Evolutionary conservation across 2,797 vertebrate species (phyloP).

Genomic region (Pangasius mekongensis): DNA sequence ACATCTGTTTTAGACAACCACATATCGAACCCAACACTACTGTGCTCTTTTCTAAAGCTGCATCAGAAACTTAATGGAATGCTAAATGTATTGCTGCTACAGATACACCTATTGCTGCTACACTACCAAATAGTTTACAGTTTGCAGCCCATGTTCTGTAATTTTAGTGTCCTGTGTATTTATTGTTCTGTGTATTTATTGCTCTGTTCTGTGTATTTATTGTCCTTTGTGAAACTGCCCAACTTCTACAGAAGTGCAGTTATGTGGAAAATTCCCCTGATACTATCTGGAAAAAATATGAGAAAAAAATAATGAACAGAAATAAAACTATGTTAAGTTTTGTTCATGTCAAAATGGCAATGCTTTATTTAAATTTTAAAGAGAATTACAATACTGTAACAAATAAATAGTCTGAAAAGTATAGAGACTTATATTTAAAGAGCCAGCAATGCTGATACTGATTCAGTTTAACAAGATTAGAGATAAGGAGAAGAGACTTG

Average conservation of each 20-base stretch:
- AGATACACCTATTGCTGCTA: no score
- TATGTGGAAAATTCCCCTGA: not conserved
- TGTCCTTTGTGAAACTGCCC: not conserved
- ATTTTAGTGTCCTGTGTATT: no score
- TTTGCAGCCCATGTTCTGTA: no score
- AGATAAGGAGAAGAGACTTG: not conserved
- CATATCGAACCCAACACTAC: not conserved
- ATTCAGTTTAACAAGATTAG: not conserved
- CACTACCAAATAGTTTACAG: no score
- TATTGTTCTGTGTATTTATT: not conserved
- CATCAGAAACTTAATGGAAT: no score
- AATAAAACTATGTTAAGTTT: not conserved
- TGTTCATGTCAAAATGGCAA: not conserved
- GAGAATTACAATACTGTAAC: not conserved
- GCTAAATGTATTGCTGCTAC: no score
- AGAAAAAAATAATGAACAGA: not conserved
- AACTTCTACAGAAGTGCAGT: not conserved
- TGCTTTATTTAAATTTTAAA: not conserved
- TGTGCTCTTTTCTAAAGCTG: no score
- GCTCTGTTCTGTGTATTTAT: not conserved
- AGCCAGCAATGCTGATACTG: not conserved
- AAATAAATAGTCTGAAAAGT: not conserved
- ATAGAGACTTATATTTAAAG: not conserved
- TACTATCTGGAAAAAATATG: not conserved
- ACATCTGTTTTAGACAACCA: not conserved